Base-by-base conservation (phyloP, 37 sponge, comb jelly and placozoan genomes). In the Beroe ovata region DNA sequence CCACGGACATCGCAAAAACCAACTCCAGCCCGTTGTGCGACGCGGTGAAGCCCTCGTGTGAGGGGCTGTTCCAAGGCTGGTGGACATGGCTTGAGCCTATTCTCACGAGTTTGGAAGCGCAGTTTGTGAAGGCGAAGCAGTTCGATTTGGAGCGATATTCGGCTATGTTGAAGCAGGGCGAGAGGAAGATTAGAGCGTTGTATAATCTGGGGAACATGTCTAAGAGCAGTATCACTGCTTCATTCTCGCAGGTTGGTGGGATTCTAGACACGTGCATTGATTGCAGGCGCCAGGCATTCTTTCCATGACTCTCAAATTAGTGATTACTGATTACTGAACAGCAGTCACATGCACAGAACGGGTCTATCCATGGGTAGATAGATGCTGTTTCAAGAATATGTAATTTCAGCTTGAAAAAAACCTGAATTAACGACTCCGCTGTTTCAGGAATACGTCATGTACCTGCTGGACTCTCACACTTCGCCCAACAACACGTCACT, bases 371-470 rank as follows among this genome's bases (percentile, higher is more conserved):
- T n/a, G n/a, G n/a, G n/a, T n/a, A n/a, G n/a, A n/a, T n/a, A n/a
- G n/a, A n/a, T n/a, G n/a, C n/a, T n/a, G n/a, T n/a, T n/a, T n/a
- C n/a, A n/a, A n/a, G n/a, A n/a, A n/a, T n/a, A n/a, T n/a, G n/a
- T n/a, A n/a, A n/a, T n/a, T n/a, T n/a, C n/a, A n/a, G n/a, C n/a
- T n/a, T n/a, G n/a, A n/a, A n/a, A n/a, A n/a, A n/a, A n/a, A n/a
- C n/a, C n/a, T n/a, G n/a, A n/a, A n/a, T n/a, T n/a, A n/a, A n/a
- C n/a, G 54, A 47, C 54, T 47, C 54, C 54, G 11, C 6, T 47
- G 11, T 11, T 47, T 47, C 84, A 77, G 84, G 84, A 77, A 29
- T 77, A 77, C 84, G 54, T 77, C n/a, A 77, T 77, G 84, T 77
- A 77, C 84, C 84, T 77, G 84, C 54, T 77, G 11, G 84, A 77